Base-by-base conservation (phyloP, 2,113 vertebrate genomes). In the Synchiropus splendidus region DNA sequence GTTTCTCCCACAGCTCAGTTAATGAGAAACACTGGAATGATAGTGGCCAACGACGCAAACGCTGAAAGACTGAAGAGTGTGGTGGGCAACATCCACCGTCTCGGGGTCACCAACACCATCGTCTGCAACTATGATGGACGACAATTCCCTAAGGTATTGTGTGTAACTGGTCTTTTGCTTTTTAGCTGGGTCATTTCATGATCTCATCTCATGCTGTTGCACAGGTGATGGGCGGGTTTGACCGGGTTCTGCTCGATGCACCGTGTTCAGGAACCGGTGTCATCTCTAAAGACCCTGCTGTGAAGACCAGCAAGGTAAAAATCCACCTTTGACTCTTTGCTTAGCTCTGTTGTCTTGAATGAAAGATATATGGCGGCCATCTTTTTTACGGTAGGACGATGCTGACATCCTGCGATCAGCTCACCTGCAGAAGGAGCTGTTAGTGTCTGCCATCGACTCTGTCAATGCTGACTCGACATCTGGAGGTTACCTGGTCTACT, bases 241-340 rank as follows among this genome's bases (percentile, higher is more conserved):
- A 99, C 49, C 73, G 95, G 42, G 93, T 94, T 10, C 74, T 99
- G 63, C 80, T 99, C 14, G 95, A 99, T 9, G 95, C 95, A 18
- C 95, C 95, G 0, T 99, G 95, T 67, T 94, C 94, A 0, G 95
- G 95, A 47, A 99, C 95, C 1, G 95, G 95, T 0, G 74, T 99
- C 49, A 97, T 99, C 38, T 87, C 94, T 36, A 99, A 98, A 85
- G 95, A 99, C 72, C 94, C 93, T 12, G 84, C 88, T 12, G 90
- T 99, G 48, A 99, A 99, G 83, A 96, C 92, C 5, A 92, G 90
- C 53, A 99, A 97, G 88, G 95, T 97, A 70, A 65, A 44, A n/a
- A n/a, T n/a, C 18, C 12, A 33, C 1, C 16, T 27, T 8, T 27
- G 21, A 5, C 18, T 31, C 1, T n/a, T 8, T 42, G 2, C 27